These are phyloP conservation scores for Meliscaeva auricollis DNA, from an alignment of 2,888 invertebrate species.

Conservation along the genomic window DNA sequence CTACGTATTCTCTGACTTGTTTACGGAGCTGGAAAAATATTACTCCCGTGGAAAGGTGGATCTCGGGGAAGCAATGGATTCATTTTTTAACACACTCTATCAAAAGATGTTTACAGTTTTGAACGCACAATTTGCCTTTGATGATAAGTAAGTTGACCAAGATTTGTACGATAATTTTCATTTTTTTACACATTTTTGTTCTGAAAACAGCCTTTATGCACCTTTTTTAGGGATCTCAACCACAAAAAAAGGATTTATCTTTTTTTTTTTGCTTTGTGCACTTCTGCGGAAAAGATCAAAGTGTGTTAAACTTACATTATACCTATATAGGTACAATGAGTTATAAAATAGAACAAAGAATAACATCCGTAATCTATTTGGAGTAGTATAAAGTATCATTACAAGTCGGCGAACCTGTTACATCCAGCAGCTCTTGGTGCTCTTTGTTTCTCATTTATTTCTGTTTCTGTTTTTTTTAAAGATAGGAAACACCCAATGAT, in stretches of 20 bases:
- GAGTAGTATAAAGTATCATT: slow-evolving; percentile 38
- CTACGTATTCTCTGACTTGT: slow-evolving; percentile 95
- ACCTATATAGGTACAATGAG: too few species aligned
- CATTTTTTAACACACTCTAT: slow-evolving; percentile 96
- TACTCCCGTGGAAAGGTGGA: slow-evolving; percentile 93
- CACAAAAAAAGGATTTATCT: slow-evolving; percentile 34
- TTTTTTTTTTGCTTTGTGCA: slow-evolving; percentile 3
- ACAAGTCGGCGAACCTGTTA: slow-evolving; percentile 57
- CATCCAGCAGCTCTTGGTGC: neutral
- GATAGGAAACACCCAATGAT: slow-evolving; percentile 29
- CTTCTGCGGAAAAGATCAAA: slow-evolving; percentile 56
- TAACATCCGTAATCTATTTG: slow-evolving; percentile 49
- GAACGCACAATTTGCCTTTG: slow-evolving; percentile 96
- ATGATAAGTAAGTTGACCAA: slow-evolving; percentile 89
- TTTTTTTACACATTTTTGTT: slow-evolving; percentile 1
- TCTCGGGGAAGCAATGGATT: slow-evolving; percentile 94
- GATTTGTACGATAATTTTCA: slow-evolving; percentile 19
- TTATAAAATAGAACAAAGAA: slow-evolving; percentile 59
- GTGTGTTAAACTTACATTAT: slow-evolving; percentile 19
- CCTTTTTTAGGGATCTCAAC: slow-evolving; percentile 19
- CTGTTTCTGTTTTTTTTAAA: neutral
- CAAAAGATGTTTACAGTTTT: slow-evolving; percentile 98
- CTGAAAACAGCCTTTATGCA: neutral
- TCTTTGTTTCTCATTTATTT: slow-evolving; percentile 23
- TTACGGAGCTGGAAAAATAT: slow-evolving; percentile 94